Base-by-base conservation (phyloP, 2,888 invertebrate species). In the Cenopis cana region DNA sequence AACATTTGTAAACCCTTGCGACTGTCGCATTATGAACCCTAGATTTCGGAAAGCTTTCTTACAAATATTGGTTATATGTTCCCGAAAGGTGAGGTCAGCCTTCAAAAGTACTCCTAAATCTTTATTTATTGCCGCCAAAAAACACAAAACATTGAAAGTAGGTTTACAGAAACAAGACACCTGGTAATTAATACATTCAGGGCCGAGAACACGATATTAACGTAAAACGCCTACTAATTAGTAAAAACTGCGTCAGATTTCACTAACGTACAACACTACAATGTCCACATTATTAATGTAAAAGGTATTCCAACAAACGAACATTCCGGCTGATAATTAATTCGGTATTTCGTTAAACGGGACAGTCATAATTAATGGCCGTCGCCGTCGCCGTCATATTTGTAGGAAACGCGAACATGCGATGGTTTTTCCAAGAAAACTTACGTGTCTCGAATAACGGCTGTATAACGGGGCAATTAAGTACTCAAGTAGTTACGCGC, bases 331-430 rank as follows among this genome's bases (percentile, higher is more conserved):
- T 33, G 55, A 20, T 70, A 70, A 66, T 70, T 66, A 70, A 66
- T 70, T 60, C 66, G 70, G 59, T 73, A 74, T 78, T 74, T 77
- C 77, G 78, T 77, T 77, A 80, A 80, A 74, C 75, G 76, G 77
- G 81, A 79, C 80, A 77, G 77, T 77, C 76, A 79, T 82, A 83
- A 85, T 84, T 81, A 85, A 85, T 84, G 80, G 74, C 76, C 65
- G 73, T 69, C 66, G 76, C 77, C 78, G 81, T 82, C 80, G 76
- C 76, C 75, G 79, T 78, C 80, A 81, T 80, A 68, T 67, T 69
- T 49, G 67, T 62, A 67, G 73, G 62, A 77, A 80, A 79, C 74
- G 72, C 69, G 73, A 74, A 74, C 77, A 77, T 76, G 78, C 76
- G 57, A 77, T 60, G 74, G 76, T 62, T 69, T 75, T 78, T 75